These are phyloP conservation scores for Sitophilus oryzae DNA, from an alignment of 1,140 invertebrate genomes.

Conservation along the genomic window DNA sequence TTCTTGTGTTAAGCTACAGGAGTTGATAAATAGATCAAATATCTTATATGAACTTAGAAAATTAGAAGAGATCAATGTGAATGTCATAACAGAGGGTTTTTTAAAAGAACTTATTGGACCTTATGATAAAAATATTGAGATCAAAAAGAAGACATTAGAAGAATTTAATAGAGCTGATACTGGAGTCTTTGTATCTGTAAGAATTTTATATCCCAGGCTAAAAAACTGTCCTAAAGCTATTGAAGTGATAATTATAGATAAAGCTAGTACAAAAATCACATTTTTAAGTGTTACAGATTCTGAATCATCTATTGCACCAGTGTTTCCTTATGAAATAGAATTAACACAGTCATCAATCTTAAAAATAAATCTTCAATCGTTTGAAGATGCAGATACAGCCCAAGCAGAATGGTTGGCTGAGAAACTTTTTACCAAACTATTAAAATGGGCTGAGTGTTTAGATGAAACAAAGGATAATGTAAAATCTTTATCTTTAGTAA, in stretches of 20 bases:
- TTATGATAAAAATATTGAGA: constrained; percentile 35
- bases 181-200: constrained; percentile 36
- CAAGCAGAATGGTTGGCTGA: constrained; percentile 51
- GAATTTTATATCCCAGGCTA: constrained; percentile 34
- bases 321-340: constrained; percentile 38
- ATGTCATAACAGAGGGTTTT: constrained; percentile 29
- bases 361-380: constrained; percentile 30
- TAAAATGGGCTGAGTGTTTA: constrained; percentile 57
- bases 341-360: constrained; percentile 26
- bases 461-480: constrained; percentile 37
- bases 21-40: constrained; percentile 29
- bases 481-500: constrained; percentile 63
- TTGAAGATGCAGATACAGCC: constrained; percentile 35
- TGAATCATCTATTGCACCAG: constrained; percentile 28
- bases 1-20: constrained; percentile 22
- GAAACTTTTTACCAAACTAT: constrained; percentile 56
- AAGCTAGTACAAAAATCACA: constrained; percentile 28
- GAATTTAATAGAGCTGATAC: constrained; percentile 16
- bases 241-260: constrained; percentile 40
- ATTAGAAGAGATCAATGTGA: constrained; percentile 27
- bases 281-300: constrained; percentile 33
- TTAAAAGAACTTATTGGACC: constrained; percentile 32
- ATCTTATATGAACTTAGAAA: constrained; percentile 38
- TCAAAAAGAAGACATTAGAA: constrained; percentile 19
- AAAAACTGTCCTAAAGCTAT: constrained; percentile 31